Evolutionary conservation across 1,140 invertebrate species (phyloP).

Genomic region (Nymphalis io): DNA sequence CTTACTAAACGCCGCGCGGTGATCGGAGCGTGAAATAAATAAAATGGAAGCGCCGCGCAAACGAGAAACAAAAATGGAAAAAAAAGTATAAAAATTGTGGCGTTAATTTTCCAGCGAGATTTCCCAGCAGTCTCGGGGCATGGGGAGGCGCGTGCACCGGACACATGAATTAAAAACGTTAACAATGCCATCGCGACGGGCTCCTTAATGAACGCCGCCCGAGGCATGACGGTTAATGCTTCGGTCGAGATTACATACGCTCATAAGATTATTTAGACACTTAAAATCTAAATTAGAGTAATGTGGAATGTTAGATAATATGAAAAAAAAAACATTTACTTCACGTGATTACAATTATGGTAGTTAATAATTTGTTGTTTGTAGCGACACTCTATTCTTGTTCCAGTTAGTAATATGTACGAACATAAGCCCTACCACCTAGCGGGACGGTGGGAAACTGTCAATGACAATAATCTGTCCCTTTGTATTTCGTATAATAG

Average conservation of each 20-base stretch:
- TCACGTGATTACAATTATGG: not conserved
- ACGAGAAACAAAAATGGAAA: conserved; percentile 52
- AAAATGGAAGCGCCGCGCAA: conserved; percentile 71
- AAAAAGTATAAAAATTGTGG: conserved; percentile 63
- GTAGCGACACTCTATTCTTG: not conserved
- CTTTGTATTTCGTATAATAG: conserved; percentile 64
- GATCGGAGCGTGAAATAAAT: conserved; percentile 76
- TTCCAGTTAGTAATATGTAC: conserved; percentile 4
- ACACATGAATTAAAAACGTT: conserved; percentile 80
- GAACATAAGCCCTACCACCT: not conserved
- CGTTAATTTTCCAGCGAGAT: conserved; percentile 79
- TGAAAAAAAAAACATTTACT: not conserved
- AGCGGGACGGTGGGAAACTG: conserved; percentile 14
- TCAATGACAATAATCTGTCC: conserved; percentile 60
- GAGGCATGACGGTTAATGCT: conserved; percentile 40
- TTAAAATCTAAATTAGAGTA: conserved; percentile 21
- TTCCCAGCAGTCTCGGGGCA: conserved; percentile 69
- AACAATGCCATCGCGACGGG: conserved; percentile 70
- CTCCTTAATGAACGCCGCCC: conserved; percentile 72
- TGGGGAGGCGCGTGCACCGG: conserved; percentile 68
- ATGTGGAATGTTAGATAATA: conserved; percentile 19
- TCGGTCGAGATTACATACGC: conserved; percentile 26
- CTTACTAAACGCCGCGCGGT: conserved; percentile 66
- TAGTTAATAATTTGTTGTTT: not conserved
- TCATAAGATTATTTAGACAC: conserved; percentile 29